phyloP scores from a whole-genome alignment of 1,140 invertebrate genomes.

The Heliothis subflexa region DNA sequence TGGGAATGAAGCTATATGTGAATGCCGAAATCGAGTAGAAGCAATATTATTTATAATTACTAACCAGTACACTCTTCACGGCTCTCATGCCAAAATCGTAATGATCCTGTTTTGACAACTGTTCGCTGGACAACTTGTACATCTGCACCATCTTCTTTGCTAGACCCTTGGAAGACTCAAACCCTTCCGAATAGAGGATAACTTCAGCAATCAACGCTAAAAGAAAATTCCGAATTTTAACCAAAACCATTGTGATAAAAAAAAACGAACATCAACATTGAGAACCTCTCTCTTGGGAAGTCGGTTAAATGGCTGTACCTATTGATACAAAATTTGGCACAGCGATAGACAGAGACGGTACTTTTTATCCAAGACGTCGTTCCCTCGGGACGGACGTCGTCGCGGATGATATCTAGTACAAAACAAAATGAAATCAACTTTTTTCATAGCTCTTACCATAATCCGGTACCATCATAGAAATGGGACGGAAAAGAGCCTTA shows the following conservation, averaged over 20 bases:
- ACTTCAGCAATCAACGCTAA: conserved; percentile 96
- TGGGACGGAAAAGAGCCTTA: conserved; percentile 94
- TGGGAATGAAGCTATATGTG: too few species aligned
- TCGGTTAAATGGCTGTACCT: too few species aligned
- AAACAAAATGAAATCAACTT: not conserved
- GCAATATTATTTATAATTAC: not conserved
- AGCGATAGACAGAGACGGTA: too few species aligned
- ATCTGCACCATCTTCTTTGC: conserved; percentile 96
- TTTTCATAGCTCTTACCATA: conserved; percentile 87
- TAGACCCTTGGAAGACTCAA: conserved; percentile 94
- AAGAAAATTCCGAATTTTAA: conserved; percentile 48
- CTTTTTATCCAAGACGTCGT: too few species aligned
- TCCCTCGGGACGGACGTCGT: too few species aligned
- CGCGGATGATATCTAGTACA: too few species aligned
- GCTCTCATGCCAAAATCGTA: conserved; percentile 97
- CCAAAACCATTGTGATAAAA: too few species aligned
- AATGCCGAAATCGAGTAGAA: not conserved
- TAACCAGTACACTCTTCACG: conserved; percentile 89
- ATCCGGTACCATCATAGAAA: conserved; percentile 98
- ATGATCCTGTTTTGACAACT: conserved; percentile 96
- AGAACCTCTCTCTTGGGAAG: too few species aligned
- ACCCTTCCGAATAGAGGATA: conserved; percentile 96
- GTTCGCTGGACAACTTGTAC: conserved; percentile 97
- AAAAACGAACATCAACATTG: too few species aligned
- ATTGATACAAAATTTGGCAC: too few species aligned